Evolutionary conservation across 2,113 vertebrate species (phyloP).

Genomic region (Ascaphus truei): DNA sequence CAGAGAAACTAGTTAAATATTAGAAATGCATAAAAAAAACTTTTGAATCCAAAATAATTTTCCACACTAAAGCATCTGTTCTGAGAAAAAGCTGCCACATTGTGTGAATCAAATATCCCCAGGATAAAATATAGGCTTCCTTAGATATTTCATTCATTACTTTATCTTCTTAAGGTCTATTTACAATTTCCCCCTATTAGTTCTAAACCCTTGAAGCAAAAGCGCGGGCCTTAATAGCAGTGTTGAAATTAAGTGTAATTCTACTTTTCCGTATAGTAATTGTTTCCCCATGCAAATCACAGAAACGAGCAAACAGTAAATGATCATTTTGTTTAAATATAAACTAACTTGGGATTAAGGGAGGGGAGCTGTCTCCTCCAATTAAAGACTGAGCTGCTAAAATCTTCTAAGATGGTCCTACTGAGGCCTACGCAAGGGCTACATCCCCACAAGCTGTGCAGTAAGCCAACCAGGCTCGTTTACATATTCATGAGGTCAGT

Average conservation of each 20-base stretch:
- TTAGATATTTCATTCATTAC: background rate
- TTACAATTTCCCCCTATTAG: background rate
- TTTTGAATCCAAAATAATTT: no score
- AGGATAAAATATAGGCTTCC: background rate
- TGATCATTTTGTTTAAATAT: conserved; percentile 33
- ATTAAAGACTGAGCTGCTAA: conserved; percentile 5
- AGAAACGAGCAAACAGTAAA: conserved; percentile 25
- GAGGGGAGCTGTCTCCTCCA: conserved; percentile 26
- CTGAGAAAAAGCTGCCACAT: background rate
- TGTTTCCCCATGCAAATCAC: conserved; percentile 33
- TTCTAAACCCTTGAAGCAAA: conserved; percentile 7
- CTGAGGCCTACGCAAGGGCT: conserved; percentile 10
- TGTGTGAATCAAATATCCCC: background rate
- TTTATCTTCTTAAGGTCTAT: background rate
- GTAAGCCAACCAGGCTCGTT: background rate
- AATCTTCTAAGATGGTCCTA: conserved; percentile 10
- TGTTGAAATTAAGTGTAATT: conserved; percentile 19
- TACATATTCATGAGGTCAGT: conserved; percentile 26
- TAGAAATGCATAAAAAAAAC: no score
- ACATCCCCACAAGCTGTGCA: conserved; percentile 7
- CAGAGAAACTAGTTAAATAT: no score
- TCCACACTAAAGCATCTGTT: no score
- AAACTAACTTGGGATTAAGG: conserved; percentile 24
- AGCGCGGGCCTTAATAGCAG: background rate
- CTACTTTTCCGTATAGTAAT: conserved; percentile 21